Conservation (phyloP, 2,888 invertebrate genomes). For the Spialia ferax region DNA sequence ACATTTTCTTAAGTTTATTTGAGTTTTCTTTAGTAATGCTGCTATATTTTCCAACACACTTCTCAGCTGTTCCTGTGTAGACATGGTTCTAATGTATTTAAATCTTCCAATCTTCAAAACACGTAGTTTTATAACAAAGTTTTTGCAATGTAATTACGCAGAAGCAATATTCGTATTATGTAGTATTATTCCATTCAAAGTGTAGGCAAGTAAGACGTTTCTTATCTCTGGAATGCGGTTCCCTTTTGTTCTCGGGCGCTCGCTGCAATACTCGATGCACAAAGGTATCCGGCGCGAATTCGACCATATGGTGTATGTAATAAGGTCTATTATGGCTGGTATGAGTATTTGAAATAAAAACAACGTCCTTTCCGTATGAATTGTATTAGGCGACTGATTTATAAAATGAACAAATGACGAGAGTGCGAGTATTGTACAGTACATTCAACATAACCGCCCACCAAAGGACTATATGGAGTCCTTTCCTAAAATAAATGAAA, state of each 20-base stretch:
- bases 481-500: no score
- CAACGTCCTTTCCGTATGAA: no score
- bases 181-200: neutral
- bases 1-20: constrained; percentile 3
- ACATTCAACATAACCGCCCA: neutral
- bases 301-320: neutral
- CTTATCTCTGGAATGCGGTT: neutral
- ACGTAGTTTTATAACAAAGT: neutral
- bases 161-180: neutral
- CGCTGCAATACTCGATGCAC: constrained; percentile 1
- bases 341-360: no score
- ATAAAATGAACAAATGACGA: no score
- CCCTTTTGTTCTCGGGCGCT: neutral
- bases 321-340: neutral
- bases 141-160: neutral
- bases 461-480: neutral
- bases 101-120: neutral
- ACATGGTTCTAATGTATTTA: neutral
- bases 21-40: neutral
- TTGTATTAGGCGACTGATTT: no score
- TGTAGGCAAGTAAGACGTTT: neutral
- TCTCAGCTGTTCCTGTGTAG: neutral
- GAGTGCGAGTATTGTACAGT: no score
- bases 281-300: constrained; percentile 1
- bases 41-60: neutral